Evolutionary conservation across 2,888 invertebrate genomes (phyloP), one percentile per base, ranked within the genome.

Genomic region (Calameuta idolon): DNA sequence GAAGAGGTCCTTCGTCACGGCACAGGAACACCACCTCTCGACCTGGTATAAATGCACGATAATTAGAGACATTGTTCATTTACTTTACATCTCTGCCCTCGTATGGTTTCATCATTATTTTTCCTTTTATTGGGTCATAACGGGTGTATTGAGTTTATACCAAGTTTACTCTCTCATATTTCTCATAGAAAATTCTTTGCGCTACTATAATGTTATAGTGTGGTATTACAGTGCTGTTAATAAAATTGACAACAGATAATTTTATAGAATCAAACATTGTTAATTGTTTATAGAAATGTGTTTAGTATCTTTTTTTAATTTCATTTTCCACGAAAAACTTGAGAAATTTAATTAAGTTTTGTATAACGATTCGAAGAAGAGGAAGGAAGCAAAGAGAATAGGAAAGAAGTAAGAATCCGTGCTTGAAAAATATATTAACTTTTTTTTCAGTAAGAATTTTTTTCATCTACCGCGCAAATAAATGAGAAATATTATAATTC

Each of bases 11-110:
- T 92, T 97, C 97, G 88, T 98, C 98, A 83, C 98, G 95, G 89
- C 98, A 98, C 92, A 96, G 96, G 94, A 98, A 97, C 68, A 98
- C 97, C 69, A 98, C 98, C 92, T 98, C 98, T 71, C 96, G 95
- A 91, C 97, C 98, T 97, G 82, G 31, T 71, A 23, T 55, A 55
- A 55, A 23, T 55, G 55, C 0, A 55, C 23, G 55, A 55, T 55
- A 55, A 23, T 55, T 55, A 55, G 9, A 23, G 23, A 23, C 55
- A 55, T 55, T 55, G 55, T 55, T 55, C 23, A 55, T 55, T 55
- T 55, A 55, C 55, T 55, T 55, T 55, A 55, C 55, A 55, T 55
- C 55, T 23, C 9, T 55, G 55, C 23, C 55, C 55, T 55, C 55
- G 9, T 55, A 55, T 55, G 23, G 55, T 55, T 55, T 23, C 55